These are phyloP conservation scores for Anarhynchus alexandrinus DNA, from an alignment of 2,113 vertebrate genomes.

Conservation along the genomic window DNA sequence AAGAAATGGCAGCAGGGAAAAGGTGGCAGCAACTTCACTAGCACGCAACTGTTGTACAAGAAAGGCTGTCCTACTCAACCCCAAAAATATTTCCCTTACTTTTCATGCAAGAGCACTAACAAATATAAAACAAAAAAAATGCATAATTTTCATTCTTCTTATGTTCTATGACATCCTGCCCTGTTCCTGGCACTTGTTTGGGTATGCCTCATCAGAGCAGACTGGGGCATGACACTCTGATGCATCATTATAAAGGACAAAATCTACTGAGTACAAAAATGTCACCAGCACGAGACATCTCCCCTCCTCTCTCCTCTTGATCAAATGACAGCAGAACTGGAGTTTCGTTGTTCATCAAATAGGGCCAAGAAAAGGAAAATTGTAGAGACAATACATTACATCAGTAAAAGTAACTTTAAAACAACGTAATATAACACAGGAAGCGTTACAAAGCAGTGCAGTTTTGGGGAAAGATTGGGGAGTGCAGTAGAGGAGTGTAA, in stretches of 20 bases:
- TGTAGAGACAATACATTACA: background rate
- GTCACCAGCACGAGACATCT: background rate
- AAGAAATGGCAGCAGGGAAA: background rate
- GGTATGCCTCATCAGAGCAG: background rate
- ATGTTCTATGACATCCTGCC: background rate
- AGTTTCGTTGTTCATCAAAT: background rate
- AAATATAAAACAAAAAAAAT: background rate
- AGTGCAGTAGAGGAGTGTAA: background rate
- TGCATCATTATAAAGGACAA: background rate
- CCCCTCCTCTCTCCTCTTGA: background rate
- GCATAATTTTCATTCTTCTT: background rate
- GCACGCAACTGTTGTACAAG: background rate
- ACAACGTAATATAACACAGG: background rate
- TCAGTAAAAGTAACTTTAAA: background rate
- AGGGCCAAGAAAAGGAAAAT: background rate
- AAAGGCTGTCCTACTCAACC: background rate
- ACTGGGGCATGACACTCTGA: background rate
- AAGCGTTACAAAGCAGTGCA: background rate
- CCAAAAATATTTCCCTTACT: background rate
- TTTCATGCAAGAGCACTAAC: background rate
- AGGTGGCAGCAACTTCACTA: background rate
- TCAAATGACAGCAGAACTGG: background rate
- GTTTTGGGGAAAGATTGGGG: background rate
- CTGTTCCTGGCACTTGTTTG: background rate
- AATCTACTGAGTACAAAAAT: background rate